Evolutionary conservation across 2,888 invertebrate genomes (phyloP), one percentile per base, ranked within the genome.

Genomic region (Ferdinandea cuprea): DNA sequence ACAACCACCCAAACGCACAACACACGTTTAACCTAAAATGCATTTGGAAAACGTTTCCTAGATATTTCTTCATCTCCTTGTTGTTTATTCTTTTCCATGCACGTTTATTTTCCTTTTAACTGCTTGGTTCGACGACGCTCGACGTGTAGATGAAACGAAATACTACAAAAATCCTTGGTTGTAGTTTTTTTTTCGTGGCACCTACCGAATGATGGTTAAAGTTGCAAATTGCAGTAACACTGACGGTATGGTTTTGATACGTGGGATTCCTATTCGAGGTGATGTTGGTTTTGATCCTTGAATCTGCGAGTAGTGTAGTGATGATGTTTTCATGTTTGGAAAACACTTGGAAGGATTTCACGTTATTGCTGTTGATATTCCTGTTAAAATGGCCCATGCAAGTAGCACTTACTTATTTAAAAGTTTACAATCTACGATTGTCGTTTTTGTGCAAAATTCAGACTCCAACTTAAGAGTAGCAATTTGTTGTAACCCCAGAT

Each of bases 291-390:
- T 28, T 56, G 48, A 63, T 61, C 32, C 32, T 48, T 28, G 30
- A 54, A 58, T 42, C 8, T 19, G 35, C 35, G 76, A n/a, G 46
- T 68, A 68, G 52, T 42, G 37, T 54, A 32, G 56, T 44, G 77
- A 77, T 68, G 68, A 80, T 80, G 79, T 80, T 80, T 73, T 46
- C 79, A 63, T 80, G 61, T 68, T 63, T 56, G 54, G 17, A 37
- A 68, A 68, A 40, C 68, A 68, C 73, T 79, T 73, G 52, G 28
- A 17, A 46, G 59, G 65, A 59, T 61, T 54, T 73, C 48, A 44
- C 21, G 32, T 32, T 71, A 15, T 42, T 72, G 15, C 28, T 63
- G 25, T 17, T 56, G 37, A 13, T n/a, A 25, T 17, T 52, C 17
- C 48, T 58, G 17, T 7, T 7, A 5, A 32, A 15, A 50, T 66